These are phyloP conservation scores for Catagonus wagneri DNA, from an alignment of 2,113 vertebrate genomes.

Conservation along the genomic window DNA sequence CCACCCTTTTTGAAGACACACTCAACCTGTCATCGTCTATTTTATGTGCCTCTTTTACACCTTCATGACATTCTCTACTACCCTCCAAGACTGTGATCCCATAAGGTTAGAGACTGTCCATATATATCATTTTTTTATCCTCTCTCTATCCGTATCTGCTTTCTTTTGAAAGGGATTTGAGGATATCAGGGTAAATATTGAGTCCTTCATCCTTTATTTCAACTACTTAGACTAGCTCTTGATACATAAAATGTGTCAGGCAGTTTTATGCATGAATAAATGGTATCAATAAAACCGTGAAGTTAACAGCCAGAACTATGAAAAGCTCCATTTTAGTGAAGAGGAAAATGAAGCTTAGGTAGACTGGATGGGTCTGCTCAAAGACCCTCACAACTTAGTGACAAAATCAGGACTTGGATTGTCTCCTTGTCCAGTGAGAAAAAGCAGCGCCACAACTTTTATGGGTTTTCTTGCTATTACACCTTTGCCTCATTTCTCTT, in stretches of 20 bases:
- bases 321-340: not conserved
- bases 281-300: not conserved
- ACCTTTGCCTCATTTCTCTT: not conserved
- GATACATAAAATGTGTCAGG: not conserved
- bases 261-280: not conserved
- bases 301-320: not conserved
- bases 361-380: not conserved
- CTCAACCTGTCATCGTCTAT: not conserved
- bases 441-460: not conserved
- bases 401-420: not conserved
- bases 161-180: constrained; percentile 44
- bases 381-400: not conserved
- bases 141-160: not conserved
- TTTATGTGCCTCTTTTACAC: not conserved
- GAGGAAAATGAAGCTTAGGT: not conserved
- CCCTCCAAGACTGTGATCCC: not conserved
- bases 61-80: not conserved
- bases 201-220: not conserved
- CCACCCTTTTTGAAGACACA: not conserved
- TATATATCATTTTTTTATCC: not conserved
- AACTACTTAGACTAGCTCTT: not conserved
- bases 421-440: not conserved
- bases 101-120: not conserved
- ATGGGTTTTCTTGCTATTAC: not conserved
- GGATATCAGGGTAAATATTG: not conserved